Conservation (phyloP, 2,797 vertebrate species). For the Danio albolineatus region DNA sequence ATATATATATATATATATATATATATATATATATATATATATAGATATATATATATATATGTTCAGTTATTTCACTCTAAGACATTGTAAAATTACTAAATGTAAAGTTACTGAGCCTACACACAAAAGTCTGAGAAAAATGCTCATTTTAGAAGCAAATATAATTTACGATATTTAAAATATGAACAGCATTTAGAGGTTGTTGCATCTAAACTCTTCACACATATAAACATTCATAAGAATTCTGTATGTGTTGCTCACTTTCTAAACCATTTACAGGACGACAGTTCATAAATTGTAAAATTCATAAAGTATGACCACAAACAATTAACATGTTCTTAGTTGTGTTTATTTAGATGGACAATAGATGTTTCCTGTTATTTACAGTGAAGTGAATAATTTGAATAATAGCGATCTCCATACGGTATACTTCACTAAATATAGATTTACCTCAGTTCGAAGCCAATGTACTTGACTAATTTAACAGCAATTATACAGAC, state of each 20-base stretch:
- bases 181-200: no score
- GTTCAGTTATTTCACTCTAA: no score
- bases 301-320: background rate
- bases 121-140: no score
- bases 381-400: background rate
- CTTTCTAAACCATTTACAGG: slow-evolving; percentile 21
- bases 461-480: background rate
- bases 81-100: no score
- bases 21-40: no score
- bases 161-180: no score
- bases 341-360: slow-evolving; percentile 1
- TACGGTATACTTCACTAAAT: background rate
- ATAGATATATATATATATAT: no score
- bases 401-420: background rate
- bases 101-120: no score
- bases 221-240: no score
- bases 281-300: slow-evolving; percentile 12
- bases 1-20: no score
- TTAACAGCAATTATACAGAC: background rate
- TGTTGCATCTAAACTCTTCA: no score
- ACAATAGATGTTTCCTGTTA: background rate
- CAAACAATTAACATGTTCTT: background rate
- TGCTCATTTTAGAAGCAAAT: no score
- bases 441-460: background rate
- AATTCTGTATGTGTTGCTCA: background rate